Evolutionary conservation across 1,140 invertebrate genomes (phyloP), one percentile per base, ranked within the genome.

Genomic region (Cotesia typhae): DNA sequence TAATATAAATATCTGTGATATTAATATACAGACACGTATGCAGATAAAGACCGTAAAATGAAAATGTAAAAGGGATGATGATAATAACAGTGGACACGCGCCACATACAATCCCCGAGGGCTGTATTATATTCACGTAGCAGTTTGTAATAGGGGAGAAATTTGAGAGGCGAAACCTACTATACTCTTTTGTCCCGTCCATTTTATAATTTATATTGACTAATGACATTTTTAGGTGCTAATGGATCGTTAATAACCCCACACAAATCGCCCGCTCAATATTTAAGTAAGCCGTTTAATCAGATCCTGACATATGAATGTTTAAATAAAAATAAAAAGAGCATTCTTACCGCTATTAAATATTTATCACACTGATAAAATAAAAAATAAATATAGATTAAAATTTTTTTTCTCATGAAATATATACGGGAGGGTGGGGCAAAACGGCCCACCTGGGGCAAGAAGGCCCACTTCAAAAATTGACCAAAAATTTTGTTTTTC

Each of bases 191-290:
- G 37, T 36, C 4, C 37, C 64, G n/a, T 12, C 37, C 47, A 41
- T 51, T 57, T 72, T 28, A 52, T n/a, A 38, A 41, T 35, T 57
- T 41, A 65, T 52, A 65, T 72, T 57, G 53, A 67, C 64, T 72
- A 35, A 67, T 72, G 64, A 59, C 36, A 47, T 59, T 57, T 71
- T 37, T 37, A 74, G 79, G 79, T 76, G 79, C 80, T 87, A 85
- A 87, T 87, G 85, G 84, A 84, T 83, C 81, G 73, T 80, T 85
- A 85, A 85, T 85, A 47, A 47, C 41, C 41, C 41, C 41, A 47
- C 41, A 7, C 41, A 47, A 47, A 47, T 47, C 28, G 41, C 41
- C 41, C 80, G 83, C 78, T 47, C 41, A 47, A 47, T 47, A 47
- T 47, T 47, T 47, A 28, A 28, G 1, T 75, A 74, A 51, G 70